Evolutionary conservation across 2,797 vertebrate species (phyloP).

Genomic region (Vultur gryphus): DNA sequence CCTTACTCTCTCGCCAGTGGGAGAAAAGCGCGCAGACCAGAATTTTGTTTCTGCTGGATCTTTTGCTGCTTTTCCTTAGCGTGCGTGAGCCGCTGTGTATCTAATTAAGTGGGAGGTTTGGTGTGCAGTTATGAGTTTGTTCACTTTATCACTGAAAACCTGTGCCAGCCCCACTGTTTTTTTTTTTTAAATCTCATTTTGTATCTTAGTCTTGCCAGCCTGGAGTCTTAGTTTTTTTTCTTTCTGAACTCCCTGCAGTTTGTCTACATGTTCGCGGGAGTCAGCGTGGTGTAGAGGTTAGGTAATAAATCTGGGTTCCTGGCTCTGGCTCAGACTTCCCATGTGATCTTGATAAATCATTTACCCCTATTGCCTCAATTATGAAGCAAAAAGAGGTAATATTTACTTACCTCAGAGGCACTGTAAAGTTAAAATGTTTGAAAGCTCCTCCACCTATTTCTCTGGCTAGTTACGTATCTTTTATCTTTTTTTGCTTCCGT

Average conservation of each 20-base stretch:
- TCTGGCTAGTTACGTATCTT: neutral
- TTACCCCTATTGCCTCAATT: conserved; percentile 40
- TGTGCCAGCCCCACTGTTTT: neutral
- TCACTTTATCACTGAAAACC: neutral
- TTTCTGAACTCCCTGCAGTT: neutral
- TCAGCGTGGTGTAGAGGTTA: neutral
- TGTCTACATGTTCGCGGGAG: neutral
- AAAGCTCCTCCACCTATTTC: neutral
- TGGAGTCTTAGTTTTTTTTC: neutral
- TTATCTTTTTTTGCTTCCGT: neutral
- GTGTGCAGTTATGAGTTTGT: neutral
- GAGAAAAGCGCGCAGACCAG: neutral
- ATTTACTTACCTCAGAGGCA: conserved; percentile 23
- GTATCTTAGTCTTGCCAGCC: neutral
- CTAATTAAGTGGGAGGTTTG: neutral
- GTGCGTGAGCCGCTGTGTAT: fast-evolving
- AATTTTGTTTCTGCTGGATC: neutral
- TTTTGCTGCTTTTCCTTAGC: neutral
- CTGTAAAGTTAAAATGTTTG: neutral
- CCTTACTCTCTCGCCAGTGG: neutral
- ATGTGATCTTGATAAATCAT: conserved; percentile 40
- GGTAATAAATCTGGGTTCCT: conserved; percentile 29
- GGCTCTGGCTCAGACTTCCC: conserved; percentile 1
- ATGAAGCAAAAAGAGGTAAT: conserved; percentile 11
- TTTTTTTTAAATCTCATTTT: neutral